These are phyloP conservation scores for Graphium colonna DNA, from an alignment of 2,888 invertebrate genomes.

Conservation along the genomic window DNA sequence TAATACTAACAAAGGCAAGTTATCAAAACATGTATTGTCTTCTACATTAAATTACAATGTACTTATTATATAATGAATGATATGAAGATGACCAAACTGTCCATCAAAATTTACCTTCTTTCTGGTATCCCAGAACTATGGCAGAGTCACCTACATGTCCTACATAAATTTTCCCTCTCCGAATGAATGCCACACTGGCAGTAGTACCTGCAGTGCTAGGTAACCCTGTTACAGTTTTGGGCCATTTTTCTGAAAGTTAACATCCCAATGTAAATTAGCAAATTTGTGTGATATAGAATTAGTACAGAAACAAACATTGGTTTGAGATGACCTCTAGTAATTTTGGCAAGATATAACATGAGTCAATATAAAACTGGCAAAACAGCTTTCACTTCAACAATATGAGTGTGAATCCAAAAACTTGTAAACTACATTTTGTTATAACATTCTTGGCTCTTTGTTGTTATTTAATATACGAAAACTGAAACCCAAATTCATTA, in stretches of 20 bases:
- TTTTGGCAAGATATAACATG: slow-evolving; percentile 54
- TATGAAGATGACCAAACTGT: neutral
- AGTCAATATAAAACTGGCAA: slow-evolving; percentile 58
- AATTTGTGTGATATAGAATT: neutral
- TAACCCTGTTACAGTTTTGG: slow-evolving; percentile 95
- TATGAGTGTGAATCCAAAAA: slow-evolving; percentile 56
- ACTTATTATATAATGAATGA: neutral
- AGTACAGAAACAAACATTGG: neutral
- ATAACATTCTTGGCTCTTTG: neutral
- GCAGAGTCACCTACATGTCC: slow-evolving; percentile 99
- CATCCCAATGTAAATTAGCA: neutral
- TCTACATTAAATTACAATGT: neutral
- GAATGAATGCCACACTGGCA: slow-evolving; percentile 96
- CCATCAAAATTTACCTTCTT: slow-evolving; percentile 71
- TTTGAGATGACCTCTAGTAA: slow-evolving; percentile 17
- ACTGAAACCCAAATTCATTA: slow-evolving; percentile 46
- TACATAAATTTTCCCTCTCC: slow-evolving; percentile 95
- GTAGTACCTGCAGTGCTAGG: slow-evolving; percentile 99
- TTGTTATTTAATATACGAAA: slow-evolving; percentile 44
- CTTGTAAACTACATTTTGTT: slow-evolving; percentile 35
- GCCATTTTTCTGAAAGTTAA: slow-evolving; percentile 91
- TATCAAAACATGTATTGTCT: too few relatives aligned
- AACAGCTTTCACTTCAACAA: slow-evolving; percentile 69
- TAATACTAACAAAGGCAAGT: too few relatives aligned
- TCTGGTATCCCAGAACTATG: slow-evolving; percentile 92